Evolutionary conservation across 2,113 vertebrate genomes (phyloP).

Genomic region (Xerus inauris): DNA sequence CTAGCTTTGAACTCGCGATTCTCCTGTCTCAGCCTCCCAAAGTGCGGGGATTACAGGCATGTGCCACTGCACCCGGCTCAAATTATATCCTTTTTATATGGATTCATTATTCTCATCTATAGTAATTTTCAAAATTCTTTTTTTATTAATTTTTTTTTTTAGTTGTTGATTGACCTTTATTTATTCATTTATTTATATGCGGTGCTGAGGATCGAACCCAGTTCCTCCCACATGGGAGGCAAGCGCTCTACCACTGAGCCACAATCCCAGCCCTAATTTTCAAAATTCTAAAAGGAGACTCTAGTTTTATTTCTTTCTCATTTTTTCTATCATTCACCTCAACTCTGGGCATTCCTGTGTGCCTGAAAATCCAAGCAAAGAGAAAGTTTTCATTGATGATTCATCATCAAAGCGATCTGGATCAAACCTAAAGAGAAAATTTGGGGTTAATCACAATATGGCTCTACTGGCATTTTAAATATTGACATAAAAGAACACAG

Average conservation of each 20-base stretch:
- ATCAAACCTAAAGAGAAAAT: constrained; percentile 89
- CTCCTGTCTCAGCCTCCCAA: no score
- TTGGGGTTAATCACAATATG: neutral
- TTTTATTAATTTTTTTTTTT: no score
- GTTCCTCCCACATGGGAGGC: no score
- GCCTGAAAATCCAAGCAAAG: constrained; percentile 95
- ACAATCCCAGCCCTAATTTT: no score
- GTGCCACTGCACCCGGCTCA: no score
- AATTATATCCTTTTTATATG: neutral
- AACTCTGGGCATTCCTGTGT: constrained; percentile 95
- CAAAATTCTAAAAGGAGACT: neutral
- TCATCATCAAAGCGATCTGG: constrained; percentile 95
- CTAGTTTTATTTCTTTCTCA: neutral
- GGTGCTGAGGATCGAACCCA: no score
- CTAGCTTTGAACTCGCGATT: no score
- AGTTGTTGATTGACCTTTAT: no score
- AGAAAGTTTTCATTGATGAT: constrained; percentile 90
- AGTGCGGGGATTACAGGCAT: no score
- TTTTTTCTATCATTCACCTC: constrained; percentile 85
- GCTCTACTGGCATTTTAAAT: neutral
- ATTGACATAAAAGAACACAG: neutral
- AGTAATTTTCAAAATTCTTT: neutral
- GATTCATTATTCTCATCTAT: neutral
- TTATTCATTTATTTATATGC: no score
- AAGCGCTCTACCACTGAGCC: no score